These are phyloP conservation scores for Thunnus thynnus DNA, from an alignment of 2,113 vertebrate species.

Conservation along the genomic window DNA sequence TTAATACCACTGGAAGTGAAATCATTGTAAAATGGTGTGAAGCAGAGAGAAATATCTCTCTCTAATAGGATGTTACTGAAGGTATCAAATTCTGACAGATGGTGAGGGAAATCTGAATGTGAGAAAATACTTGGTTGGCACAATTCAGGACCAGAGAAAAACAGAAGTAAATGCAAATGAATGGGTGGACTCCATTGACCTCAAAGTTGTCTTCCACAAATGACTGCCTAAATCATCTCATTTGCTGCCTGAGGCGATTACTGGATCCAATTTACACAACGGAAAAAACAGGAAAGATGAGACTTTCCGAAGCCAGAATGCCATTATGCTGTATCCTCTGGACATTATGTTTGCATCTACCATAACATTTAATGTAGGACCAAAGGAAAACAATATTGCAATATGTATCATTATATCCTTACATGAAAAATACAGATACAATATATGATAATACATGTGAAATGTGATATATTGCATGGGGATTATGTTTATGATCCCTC, in stretches of 20 bases:
- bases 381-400: background rate
- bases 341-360: conserved; percentile 47
- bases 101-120: conserved; percentile 40
- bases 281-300: conserved; percentile 55
- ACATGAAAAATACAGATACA: conserved; percentile 1
- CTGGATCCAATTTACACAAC: conserved; percentile 68
- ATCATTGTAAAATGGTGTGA: conserved; percentile 33
- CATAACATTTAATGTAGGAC: conserved; percentile 14
- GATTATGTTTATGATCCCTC: background rate
- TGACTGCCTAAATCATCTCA: conserved; percentile 70
- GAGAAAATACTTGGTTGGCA: conserved; percentile 52
- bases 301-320: conserved; percentile 35
- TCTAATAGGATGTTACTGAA: conserved; percentile 15
- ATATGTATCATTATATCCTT: background rate
- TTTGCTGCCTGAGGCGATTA: conserved; percentile 71
- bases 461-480: background rate
- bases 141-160: conserved; percentile 34
- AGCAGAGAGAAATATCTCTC: conserved; percentile 1
- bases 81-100: conserved; percentile 60
- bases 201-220: conserved; percentile 66
- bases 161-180: conserved; percentile 59
- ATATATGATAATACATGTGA: background rate
- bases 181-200: conserved; percentile 63
- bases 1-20: conserved; percentile 27
- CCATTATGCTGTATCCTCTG: conserved; percentile 51